Evolutionary conservation across 2,797 vertebrate species (phyloP).

Genomic region (Glyptemys insculpta): DNA sequence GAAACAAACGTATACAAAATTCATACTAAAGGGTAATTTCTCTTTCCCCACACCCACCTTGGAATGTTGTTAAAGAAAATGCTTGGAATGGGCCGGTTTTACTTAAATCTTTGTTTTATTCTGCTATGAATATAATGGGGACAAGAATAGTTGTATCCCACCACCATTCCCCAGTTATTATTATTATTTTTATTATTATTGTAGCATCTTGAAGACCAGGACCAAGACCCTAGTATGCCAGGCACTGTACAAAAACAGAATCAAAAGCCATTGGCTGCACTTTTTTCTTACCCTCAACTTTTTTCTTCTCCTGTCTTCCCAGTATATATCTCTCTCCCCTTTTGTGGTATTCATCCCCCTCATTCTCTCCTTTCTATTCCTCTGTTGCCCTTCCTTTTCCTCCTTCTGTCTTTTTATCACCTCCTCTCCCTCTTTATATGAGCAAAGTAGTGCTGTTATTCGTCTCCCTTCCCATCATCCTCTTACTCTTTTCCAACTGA

Average conservation of each 20-base stretch:
- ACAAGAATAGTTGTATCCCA: neutral
- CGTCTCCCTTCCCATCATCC: neutral
- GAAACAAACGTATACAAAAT: neutral
- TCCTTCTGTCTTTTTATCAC: neutral
- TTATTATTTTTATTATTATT: neutral
- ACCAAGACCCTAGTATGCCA: neutral
- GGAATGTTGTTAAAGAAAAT: neutral
- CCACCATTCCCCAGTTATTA: neutral
- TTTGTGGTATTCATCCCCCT: neutral
- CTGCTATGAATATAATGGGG: neutral
- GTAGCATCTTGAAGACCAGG: neutral
- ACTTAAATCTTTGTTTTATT: slow-evolving; percentile 20
- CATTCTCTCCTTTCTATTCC: neutral
- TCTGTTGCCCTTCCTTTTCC: neutral
- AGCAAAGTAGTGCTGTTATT: neutral
- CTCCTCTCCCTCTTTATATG: neutral
- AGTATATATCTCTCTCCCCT: neutral
- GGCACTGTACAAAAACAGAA: neutral
- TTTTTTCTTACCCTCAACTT: neutral
- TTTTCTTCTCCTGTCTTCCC: neutral
- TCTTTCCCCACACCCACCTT: slow-evolving; percentile 18
- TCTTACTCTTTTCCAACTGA: neutral
- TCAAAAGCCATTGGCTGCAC: neutral
- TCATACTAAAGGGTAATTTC: neutral
- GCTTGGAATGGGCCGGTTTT: neutral